These are phyloP conservation scores for Sciurus carolinensis DNA, from an alignment of 2,797 vertebrate species.

Conservation along the genomic window DNA sequence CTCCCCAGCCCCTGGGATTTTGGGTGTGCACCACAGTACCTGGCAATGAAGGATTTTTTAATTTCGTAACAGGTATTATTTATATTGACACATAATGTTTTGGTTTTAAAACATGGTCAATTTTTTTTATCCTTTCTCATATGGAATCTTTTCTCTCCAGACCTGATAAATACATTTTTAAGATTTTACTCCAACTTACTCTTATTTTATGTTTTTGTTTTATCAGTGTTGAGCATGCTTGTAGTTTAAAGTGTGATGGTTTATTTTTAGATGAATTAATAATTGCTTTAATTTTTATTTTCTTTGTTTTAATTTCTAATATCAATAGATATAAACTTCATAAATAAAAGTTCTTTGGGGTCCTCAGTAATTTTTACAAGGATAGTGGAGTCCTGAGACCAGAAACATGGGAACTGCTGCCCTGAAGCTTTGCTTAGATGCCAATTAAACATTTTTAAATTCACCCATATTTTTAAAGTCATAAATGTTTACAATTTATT, in stretches of 20 bases:
- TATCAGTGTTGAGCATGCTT: too few relatives aligned
- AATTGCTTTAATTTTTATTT: not conserved
- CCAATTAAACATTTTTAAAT: conserved; percentile 50
- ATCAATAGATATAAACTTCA: not conserved
- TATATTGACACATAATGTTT: not conserved
- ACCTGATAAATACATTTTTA: too few relatives aligned
- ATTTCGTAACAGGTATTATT: conserved; percentile 28
- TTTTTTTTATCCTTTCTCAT: too few relatives aligned
- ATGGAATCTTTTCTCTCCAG: too few relatives aligned
- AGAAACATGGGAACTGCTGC: conserved; percentile 58
- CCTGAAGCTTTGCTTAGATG: conserved; percentile 8
- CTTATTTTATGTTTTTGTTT: too few relatives aligned
- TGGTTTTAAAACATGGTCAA: not conserved
- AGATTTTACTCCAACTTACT: too few relatives aligned
- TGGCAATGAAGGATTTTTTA: not conserved
- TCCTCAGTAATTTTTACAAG: conserved; percentile 46
- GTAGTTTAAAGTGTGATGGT: not conserved
- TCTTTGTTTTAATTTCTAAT: conserved; percentile 53
- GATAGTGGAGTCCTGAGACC: not conserved
- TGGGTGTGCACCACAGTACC: too few relatives aligned
- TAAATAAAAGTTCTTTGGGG: conserved; percentile 8
- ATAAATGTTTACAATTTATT: conserved; percentile 53
- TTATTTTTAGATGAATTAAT: conserved; percentile 50
- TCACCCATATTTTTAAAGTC: conserved; percentile 50
- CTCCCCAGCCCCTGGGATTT: too few relatives aligned